A percentile compares a stretch with the other conserved stretches of the same genome.
Evolutionary conservation across 2,888 invertebrate species (phyloP).

Genomic region (Cheilosia grossa): DNA sequence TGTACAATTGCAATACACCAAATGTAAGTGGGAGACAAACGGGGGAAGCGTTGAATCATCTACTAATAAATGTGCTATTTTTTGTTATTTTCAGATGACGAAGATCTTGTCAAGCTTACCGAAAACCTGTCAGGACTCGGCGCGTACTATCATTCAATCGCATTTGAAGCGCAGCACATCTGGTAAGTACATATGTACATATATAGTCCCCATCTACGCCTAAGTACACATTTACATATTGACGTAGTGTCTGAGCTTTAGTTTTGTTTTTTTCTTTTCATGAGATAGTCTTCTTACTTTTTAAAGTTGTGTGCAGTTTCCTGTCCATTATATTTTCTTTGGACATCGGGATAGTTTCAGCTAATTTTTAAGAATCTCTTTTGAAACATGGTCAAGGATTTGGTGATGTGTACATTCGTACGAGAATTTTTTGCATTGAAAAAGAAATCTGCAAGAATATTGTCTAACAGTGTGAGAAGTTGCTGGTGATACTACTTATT

Average conservation of each 20-base stretch:
- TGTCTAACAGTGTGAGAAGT: too few species aligned
- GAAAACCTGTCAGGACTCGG: constrained; percentile 89
- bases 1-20: constrained; percentile 96
- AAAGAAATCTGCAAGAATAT: too few species aligned
- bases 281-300: constrained; percentile 15
- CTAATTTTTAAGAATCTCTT: too few species aligned
- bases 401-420: too few species aligned
- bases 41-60: not conserved
- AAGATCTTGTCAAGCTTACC: constrained; percentile 90
- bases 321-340: constrained; percentile 2
- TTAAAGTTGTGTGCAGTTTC: constrained; percentile 34
- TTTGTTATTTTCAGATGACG: constrained; percentile 87
- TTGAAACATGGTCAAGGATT: too few species aligned
- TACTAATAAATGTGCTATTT: not conserved
- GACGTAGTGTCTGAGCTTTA: constrained; percentile 41
- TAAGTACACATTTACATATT: constrained; percentile 51
- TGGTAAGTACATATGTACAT: constrained; percentile 77
- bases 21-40: constrained; percentile 81
- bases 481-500: too few species aligned
- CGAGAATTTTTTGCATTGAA: too few species aligned
- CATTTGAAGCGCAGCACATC: constrained; percentile 88
- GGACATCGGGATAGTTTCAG: not conserved
- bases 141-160: constrained; percentile 89
- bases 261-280: constrained; percentile 29
- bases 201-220: not conserved